phyloP scores from a whole-genome alignment of 2,888 invertebrate genomes.

The Lydus trimaculatus region DNA sequence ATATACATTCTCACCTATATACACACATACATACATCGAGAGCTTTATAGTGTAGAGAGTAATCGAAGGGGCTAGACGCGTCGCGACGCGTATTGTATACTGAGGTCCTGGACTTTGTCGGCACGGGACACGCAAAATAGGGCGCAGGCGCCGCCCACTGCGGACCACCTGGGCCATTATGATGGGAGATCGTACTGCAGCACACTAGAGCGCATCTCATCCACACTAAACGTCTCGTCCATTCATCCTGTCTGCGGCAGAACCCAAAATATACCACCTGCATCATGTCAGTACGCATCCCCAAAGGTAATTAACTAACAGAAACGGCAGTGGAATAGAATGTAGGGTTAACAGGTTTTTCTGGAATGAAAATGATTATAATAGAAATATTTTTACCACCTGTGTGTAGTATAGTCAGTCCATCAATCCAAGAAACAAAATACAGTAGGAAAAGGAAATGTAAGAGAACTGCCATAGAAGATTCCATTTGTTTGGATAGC shows the following conservation, averaged over 20 bases:
- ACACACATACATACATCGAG: conserved; percentile 14
- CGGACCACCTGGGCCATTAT: conserved; percentile 55
- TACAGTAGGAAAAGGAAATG: too few species aligned
- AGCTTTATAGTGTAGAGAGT: conserved; percentile 16
- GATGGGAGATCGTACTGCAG: conserved; percentile 50
- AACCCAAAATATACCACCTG: conserved; percentile 29
- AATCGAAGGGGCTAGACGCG: conserved; percentile 34
- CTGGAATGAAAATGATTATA: not conserved
- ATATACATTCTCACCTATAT: not conserved
- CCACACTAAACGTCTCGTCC: conserved; percentile 26
- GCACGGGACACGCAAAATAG: conserved; percentile 36
- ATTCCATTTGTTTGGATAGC: not conserved
- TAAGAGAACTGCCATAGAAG: not conserved
- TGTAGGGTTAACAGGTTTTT: not conserved
- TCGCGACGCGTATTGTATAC: conserved; percentile 46
- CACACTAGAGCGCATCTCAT: conserved; percentile 50
- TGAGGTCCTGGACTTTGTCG: conserved; percentile 45
- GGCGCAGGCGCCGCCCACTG: conserved; percentile 56
- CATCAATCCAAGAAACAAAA: not conserved
- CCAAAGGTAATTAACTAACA: conserved; percentile 23
- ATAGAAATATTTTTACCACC: not conserved
- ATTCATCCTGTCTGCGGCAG: conserved; percentile 42
- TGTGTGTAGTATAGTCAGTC: too few species aligned
- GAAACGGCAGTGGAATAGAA: not conserved
- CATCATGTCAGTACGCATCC: conserved; percentile 14